Conservation (phyloP, 2,797 vertebrate genomes). For the Petrocephalus sullivani region DNA sequence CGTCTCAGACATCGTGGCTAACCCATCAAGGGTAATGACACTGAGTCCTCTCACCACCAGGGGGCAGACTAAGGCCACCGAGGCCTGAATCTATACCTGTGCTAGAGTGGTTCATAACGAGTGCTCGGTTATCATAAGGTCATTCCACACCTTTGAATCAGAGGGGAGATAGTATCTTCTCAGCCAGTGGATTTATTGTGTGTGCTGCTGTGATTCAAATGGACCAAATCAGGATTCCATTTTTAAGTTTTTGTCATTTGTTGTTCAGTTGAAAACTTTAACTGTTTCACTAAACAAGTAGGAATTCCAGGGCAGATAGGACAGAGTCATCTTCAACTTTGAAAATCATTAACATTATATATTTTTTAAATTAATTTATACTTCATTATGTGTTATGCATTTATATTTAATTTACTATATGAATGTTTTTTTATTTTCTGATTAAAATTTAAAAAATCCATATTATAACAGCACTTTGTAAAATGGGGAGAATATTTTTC, state of each 20-base stretch:
- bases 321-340: not conserved
- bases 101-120: not conserved
- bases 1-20: not conserved
- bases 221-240: not conserved
- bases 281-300: not conserved
- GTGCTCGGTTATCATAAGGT: slow-evolving; percentile 8
- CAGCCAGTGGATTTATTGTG: not conserved
- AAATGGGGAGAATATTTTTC: not conserved
- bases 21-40: not conserved
- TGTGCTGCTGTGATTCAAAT: not conserved
- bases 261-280: not conserved
- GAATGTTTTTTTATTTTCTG: not conserved
- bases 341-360: not conserved
- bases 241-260: not conserved
- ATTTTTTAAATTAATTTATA: not conserved
- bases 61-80: slow-evolving; percentile 8
- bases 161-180: not conserved
- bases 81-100: not conserved
- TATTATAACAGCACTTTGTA: not conserved
- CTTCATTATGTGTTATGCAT: not conserved
- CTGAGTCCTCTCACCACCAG: not conserved
- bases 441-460: not conserved
- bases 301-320: not conserved
- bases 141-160: slow-evolving; percentile 9
- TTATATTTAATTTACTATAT: not conserved